Percentiles rank a stretch among this genome's conserved stretches.
Conservation (phyloP, 2,113 vertebrate genomes). For the Cathartes aura region DNA sequence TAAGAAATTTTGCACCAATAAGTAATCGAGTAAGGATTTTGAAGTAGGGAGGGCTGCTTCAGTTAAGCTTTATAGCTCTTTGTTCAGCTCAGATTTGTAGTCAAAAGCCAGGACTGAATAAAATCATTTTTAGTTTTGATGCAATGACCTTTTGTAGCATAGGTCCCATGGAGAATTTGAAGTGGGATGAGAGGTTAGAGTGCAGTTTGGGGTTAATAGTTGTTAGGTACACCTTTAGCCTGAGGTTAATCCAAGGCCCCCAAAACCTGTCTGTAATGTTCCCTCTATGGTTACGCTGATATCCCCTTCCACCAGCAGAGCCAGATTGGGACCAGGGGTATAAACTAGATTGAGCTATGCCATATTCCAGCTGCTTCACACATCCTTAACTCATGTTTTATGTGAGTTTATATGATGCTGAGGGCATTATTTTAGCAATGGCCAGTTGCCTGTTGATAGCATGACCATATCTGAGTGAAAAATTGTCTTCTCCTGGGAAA, state of each 20-base stretch:
- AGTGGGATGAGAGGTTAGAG: not conserved
- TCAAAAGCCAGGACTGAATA: not conserved
- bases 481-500: not conserved
- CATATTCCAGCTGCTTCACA: not conserved
- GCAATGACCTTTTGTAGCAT: not conserved
- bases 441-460: not conserved
- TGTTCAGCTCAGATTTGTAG: not conserved
- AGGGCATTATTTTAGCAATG: not conserved
- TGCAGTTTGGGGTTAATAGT: not conserved
- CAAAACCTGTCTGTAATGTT: not conserved
- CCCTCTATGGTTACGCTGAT: not conserved
- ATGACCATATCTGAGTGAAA: not conserved
- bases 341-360: not conserved
- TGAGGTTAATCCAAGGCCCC: not conserved
- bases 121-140: not conserved
- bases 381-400: conserved; percentile 2
- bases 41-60: not conserved
- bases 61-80: not conserved
- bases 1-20: not conserved
- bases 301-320: not conserved
- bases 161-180: not conserved
- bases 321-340: not conserved
- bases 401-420: not conserved
- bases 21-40: not conserved
- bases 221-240: not conserved